Conservation (phyloP, 1,140 invertebrate genomes). For the Diachasma alloeum region DNA sequence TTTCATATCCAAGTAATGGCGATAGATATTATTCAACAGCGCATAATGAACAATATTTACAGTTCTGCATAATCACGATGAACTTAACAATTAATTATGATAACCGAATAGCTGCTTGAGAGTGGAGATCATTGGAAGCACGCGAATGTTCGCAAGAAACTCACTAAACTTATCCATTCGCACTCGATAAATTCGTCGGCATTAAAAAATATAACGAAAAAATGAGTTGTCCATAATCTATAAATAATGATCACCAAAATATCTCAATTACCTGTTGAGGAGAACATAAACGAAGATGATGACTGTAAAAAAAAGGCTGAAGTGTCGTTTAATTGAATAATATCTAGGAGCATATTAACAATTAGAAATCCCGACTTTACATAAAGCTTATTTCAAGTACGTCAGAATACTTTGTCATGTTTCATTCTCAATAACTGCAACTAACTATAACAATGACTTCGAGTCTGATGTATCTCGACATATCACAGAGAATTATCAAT, state of each 20-base stretch:
- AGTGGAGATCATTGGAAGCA: slow-evolving; percentile 2
- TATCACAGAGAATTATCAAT: not conserved
- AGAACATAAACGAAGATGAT: not conserved
- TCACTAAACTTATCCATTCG: not conserved
- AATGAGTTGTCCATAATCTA: not conserved
- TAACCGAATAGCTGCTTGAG: not conserved
- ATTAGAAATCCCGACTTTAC: not conserved
- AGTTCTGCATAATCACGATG: not conserved
- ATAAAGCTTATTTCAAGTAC: not conserved
- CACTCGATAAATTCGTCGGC: not conserved
- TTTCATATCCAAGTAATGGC: not conserved
- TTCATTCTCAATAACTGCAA: not conserved
- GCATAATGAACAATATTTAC: not conserved
- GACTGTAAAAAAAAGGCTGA: not conserved
- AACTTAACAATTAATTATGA: not conserved
- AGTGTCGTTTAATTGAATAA: not conserved
- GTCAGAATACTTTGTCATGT: slow-evolving; percentile 3
- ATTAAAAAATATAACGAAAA: not conserved
- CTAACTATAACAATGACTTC: not conserved
- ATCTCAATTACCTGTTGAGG: not conserved
- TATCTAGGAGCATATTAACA: not conserved
- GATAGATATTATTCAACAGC: not conserved
- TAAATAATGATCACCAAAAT: not conserved
- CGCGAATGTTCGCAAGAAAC: not conserved
- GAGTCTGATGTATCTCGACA: not conserved